Conservation (phyloP, 2,113 vertebrate species). For the Haliaeetus leucogaster region DNA sequence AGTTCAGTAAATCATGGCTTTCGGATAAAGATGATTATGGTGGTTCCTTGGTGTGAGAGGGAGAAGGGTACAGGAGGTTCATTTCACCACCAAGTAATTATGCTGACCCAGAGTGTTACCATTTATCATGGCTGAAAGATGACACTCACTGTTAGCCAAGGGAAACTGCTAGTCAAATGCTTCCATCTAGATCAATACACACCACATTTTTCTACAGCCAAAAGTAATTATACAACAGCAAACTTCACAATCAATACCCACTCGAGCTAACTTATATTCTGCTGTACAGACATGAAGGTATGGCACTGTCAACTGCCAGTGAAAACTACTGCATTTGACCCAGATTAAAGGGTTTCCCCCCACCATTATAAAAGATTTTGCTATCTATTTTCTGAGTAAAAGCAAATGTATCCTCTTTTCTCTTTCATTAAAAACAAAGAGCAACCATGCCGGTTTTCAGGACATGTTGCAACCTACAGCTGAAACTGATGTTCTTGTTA, state of each 20-base stretch:
- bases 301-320: constrained; percentile 73
- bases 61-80: constrained; percentile 74
- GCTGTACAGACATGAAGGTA: constrained; percentile 37
- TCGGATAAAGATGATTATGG: constrained; percentile 63
- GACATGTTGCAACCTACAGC: neutral
- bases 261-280: constrained; percentile 81
- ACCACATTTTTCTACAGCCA: constrained; percentile 76
- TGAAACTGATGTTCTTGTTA: neutral
- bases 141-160: constrained; percentile 90
- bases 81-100: constrained; percentile 96
- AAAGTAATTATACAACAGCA: constrained; percentile 95
- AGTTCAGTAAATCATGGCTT: constrained; percentile 73
- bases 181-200: constrained; percentile 88
- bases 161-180: constrained; percentile 85
- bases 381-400: constrained; percentile 36
- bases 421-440: neutral
- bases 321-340: constrained; percentile 62
- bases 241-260: constrained; percentile 91
- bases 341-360: constrained; percentile 60
- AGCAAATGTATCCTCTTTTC: neutral
- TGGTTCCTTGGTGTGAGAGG: constrained; percentile 42
- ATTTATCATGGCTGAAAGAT: constrained; percentile 92
- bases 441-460: neutral
- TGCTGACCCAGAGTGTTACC: constrained; percentile 78
- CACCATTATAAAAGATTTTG: neutral